Evolutionary conservation across 1,140 invertebrate genomes (phyloP), one percentile per base, ranked within the genome.

Genomic region (Magallana ariakensis): DNA sequence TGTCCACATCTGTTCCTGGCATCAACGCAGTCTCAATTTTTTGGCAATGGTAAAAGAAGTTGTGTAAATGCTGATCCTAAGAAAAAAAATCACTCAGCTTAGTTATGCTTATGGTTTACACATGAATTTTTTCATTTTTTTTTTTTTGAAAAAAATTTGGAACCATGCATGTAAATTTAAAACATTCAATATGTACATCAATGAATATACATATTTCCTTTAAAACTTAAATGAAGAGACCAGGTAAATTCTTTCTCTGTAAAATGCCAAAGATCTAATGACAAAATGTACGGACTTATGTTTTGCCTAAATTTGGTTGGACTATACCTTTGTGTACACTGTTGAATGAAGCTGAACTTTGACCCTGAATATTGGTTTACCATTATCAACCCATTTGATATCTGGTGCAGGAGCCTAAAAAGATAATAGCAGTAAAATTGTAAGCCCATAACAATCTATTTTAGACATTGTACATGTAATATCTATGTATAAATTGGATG

Each of bases 341-440:
- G 98, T 98, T 0, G 98, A 99, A 57, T 97, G 96, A 26, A 99
- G 95, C 81, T 97, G 96, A 56, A 98, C 95, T 57, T 96, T 96
- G n/a, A 98, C 96, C 58, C 96, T 96, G 92, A 99, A 99, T 0
- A 99, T 96, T 62, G 96, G 96, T 92, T 97, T 97, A 91, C 98
- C 98, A 80, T 96, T 96, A 94, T 99, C 98, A 55, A 99, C 97
- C 98, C 98, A 99, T 89, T 96, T 96, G 16, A 99, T 97, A 91
- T 99, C 98, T 11, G 98, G 97, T 0, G 97, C 97, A 86, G 97
- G 95, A 94, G 97, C 97, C 97, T 98, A 95, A 90, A 96, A 95
- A 16, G 82, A 82, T 56, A 85, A 87, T 0, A 13, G 19, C 19
- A 62, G 8, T n/a, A n/a, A n/a, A n/a, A n/a, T n/a, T n/a, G n/a